Evolutionary conservation across 2,888 invertebrate species (phyloP), one percentile per base, ranked within the genome.

Genomic region (Tortrix viridana): DNA sequence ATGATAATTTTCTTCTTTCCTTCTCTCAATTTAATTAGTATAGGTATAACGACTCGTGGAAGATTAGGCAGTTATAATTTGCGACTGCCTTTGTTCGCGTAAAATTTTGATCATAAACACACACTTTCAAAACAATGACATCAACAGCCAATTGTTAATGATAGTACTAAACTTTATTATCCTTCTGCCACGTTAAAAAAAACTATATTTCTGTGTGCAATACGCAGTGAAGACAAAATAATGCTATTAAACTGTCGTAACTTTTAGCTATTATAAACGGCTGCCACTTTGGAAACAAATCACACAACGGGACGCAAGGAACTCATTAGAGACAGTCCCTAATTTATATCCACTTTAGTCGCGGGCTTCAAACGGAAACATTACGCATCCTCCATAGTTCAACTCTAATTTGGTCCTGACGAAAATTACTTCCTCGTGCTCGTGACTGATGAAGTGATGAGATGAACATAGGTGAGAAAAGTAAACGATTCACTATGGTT

Each of bases 351-450:
- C 72, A 76, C 74, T 76, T 75, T 75, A 72, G 73, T 69, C 62
- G 66, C 58, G 69, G 65, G 71, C 73, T 77, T 74, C 78, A 79
- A 81, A 80, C 80, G 81, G 79, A 81, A 82, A 82, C 61, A 65
- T 79, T 77, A 82, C 73, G 76, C 76, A 81, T 84, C 82, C 82
- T 81, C 80, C 78, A 78, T 75, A 74, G 76, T 65, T 70, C 70
- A 74, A 73, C 84, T 63, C 63, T 78, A 82, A 82, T 79, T 82
- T 81, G 73, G 82, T 82, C 77, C 79, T 81, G 81, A 81, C 80
- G 81, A 82, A 76, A 80, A 82, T 81, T 77, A 46, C 57, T 66
- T 68, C 68, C 66, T 65, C 49, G 46, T 56, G 50, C 44, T 38
- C 44, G 63, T 53, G 60, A 63, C 44, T 60, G 58, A 58, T 50